Evolutionary conservation across 2,888 invertebrate genomes (phyloP).

Genomic region (Hylaea fasciaria): DNA sequence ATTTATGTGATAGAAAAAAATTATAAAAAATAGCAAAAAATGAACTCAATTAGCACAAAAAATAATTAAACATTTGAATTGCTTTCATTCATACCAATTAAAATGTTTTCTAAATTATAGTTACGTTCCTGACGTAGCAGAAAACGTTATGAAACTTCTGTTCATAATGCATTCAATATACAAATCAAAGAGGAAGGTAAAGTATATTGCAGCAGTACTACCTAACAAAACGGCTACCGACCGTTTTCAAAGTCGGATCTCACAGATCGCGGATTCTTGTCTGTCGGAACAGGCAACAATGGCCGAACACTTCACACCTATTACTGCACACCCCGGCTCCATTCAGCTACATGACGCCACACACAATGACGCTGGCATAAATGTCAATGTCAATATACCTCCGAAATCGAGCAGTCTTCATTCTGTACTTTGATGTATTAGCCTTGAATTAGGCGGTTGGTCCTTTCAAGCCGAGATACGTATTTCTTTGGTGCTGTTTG

Average conservation of each 20-base stretch:
- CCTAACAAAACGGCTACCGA: constrained; percentile 5
- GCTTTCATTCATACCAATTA: too few relatives aligned
- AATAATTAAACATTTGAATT: too few relatives aligned
- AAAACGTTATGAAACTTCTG: too few relatives aligned
- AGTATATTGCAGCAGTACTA: too few relatives aligned
- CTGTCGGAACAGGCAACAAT: constrained; percentile 74
- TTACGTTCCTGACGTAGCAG: too few relatives aligned
- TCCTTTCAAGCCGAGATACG: constrained; percentile 65
- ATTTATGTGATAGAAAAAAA: too few relatives aligned
- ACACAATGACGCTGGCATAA: constrained; percentile 79
- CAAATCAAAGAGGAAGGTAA: too few relatives aligned
- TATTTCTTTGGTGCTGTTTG: constrained; percentile 65
- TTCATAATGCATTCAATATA: too few relatives aligned
- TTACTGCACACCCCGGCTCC: constrained; percentile 75
- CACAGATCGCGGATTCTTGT: constrained; percentile 59
- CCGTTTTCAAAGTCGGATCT: constrained; percentile 15
- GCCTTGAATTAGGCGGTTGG: constrained; percentile 80
- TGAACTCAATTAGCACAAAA: too few relatives aligned
- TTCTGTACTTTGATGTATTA: constrained; percentile 78
- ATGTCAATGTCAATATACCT: constrained; percentile 80
- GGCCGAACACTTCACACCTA: constrained; percentile 81
- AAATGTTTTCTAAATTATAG: too few relatives aligned
- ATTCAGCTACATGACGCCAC: constrained; percentile 80
- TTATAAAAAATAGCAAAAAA: not conserved
- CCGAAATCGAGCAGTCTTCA: constrained; percentile 69